Conservation (phyloP, 1,140 invertebrate species). For the Orussus abietinus region DNA sequence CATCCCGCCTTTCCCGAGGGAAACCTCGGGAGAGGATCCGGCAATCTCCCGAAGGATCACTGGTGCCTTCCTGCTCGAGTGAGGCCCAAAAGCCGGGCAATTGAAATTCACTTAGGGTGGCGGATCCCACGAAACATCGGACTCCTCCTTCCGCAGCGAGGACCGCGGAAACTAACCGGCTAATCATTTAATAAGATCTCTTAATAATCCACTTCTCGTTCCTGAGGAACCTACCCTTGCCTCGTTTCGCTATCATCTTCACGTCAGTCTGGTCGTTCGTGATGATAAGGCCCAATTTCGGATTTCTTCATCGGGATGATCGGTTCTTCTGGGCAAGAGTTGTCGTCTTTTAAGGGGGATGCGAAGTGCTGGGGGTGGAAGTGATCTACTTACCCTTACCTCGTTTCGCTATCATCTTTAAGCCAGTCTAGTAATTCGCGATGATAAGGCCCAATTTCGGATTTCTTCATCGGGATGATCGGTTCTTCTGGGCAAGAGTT, state of each 20-base stretch:
- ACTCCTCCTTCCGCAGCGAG: no score
- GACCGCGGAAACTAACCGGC: constrained; percentile 15
- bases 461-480: constrained; percentile 1
- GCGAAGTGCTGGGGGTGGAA: background rate
- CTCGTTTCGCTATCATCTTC: no score
- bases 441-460: constrained; percentile 7
- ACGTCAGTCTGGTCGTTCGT: constrained; percentile 4
- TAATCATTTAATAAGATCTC: constrained; percentile 28
- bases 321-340: constrained; percentile 4
- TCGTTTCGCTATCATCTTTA: no score
- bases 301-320: constrained; percentile 1
- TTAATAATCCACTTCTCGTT: constrained; percentile 18
- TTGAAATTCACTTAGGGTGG: no score
- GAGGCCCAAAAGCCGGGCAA: no score
- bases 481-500: constrained; percentile 3
- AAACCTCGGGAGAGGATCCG: no score
- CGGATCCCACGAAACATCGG: no score
- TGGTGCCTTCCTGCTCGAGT: no score
- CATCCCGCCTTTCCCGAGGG: no score
- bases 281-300: constrained; percentile 7
- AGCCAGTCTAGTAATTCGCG: constrained; percentile 3
- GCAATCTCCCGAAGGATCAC: no score
- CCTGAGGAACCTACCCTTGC: background rate
- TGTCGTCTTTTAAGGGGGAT: background rate
- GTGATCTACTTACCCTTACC: no score